A percentile compares a stretch with the other conserved stretches of the same genome.
These are phyloP conservation scores for Hesperophylax magnus DNA, from an alignment of 1,140 invertebrate genomes.

Conservation along the genomic window DNA sequence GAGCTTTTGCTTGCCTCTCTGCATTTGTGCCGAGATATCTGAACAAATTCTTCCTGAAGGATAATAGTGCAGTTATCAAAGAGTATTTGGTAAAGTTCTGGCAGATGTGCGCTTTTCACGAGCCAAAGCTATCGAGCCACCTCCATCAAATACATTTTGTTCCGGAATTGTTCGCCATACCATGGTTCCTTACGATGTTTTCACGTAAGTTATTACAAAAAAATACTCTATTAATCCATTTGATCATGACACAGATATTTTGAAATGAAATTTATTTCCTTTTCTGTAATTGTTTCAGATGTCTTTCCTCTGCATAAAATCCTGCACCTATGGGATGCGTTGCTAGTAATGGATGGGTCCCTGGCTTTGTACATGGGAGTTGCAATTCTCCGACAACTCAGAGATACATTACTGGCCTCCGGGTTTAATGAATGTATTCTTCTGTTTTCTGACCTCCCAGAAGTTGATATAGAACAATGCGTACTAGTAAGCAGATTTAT, in stretches of 20 bases:
- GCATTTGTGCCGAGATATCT: slow-evolving; percentile 97
- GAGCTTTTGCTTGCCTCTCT: slow-evolving; percentile 94
- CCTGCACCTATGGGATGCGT: slow-evolving; percentile 97
- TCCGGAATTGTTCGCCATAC: slow-evolving; percentile 99
- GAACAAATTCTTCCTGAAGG: slow-evolving; percentile 98
- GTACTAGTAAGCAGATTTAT: slow-evolving; percentile 72
- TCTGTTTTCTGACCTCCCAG: slow-evolving; percentile 97
- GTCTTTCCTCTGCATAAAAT: slow-evolving; percentile 99
- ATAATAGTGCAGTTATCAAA: slow-evolving; percentile 97
- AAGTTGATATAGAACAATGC: slow-evolving; percentile 95
- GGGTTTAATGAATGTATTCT: slow-evolving; percentile 98
- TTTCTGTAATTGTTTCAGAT: slow-evolving; percentile 73
- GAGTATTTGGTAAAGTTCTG: slow-evolving; percentile 98
- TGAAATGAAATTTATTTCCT: not conserved
- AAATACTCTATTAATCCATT: not conserved
- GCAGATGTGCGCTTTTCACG: slow-evolving; percentile 96
- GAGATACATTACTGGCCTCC: slow-evolving; percentile 86
- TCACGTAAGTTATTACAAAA: slow-evolving; percentile 85
- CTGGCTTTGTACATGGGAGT: slow-evolving; percentile 97
- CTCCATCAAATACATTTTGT: slow-evolving; percentile 95
- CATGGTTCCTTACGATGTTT: slow-evolving; percentile 99
- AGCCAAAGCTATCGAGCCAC: slow-evolving; percentile 93
- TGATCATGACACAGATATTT: too few species aligned
- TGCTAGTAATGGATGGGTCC: slow-evolving; percentile 93
- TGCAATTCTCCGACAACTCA: slow-evolving; percentile 91